Percentiles rank a stretch among this genome's conserved stretches.
These are phyloP conservation scores for Perizoma flavofasciatum DNA, from an alignment of 2,888 invertebrate species.

Conservation along the genomic window DNA sequence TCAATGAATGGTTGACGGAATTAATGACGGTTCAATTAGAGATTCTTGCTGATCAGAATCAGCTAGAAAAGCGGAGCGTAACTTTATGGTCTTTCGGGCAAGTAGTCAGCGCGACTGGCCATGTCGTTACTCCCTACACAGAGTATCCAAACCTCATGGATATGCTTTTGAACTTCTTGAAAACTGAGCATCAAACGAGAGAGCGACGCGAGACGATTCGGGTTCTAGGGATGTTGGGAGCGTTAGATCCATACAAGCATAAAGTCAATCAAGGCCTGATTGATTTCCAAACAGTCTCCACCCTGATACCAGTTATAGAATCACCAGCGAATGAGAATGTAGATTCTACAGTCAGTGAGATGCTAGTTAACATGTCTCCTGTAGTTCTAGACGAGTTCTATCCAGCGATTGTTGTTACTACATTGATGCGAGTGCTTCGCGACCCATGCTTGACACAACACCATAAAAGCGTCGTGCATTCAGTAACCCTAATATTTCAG, in stretches of 20 bases:
- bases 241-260: constrained; percentile 98
- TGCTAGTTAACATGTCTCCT: constrained; percentile 97
- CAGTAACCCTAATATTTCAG: constrained; percentile 98
- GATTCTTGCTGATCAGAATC: constrained; percentile 97
- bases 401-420: constrained; percentile 97
- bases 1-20: constrained; percentile 95
- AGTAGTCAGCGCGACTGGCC: constrained; percentile 97
- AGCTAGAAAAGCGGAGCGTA: constrained; percentile 96
- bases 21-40: constrained; percentile 94
- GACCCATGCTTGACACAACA: constrained; percentile 96
- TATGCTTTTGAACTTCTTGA: constrained; percentile 95
- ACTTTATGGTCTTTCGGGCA: constrained; percentile 98
- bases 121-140: constrained; percentile 97
- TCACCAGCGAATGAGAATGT: constrained; percentile 85
- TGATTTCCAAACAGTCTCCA: constrained; percentile 92
- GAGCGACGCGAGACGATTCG: constrained; percentile 96
- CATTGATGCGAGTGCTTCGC: constrained; percentile 96
- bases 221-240: constrained; percentile 97
- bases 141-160: constrained; percentile 97
- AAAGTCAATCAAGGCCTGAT: constrained; percentile 97
- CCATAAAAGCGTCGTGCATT: constrained; percentile 97
- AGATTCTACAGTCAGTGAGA: constrained; percentile 91
- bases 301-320: constrained; percentile 90
- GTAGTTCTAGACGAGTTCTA: constrained; percentile 97
- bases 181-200: constrained; percentile 95